Base-by-base conservation (phyloP, 2,113 vertebrate species). In the Melospiza melodia region DNA sequence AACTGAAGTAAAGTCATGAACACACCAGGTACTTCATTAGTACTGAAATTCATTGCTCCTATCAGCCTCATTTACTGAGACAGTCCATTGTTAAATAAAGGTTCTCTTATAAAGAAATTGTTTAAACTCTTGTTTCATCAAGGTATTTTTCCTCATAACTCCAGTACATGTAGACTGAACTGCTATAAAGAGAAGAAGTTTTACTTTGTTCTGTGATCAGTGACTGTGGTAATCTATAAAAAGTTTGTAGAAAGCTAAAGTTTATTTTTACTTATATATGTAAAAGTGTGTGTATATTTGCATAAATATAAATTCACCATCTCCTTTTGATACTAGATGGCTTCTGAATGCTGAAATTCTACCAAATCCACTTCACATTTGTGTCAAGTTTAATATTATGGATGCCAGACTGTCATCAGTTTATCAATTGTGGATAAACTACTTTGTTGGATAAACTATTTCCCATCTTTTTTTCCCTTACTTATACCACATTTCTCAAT, bases 1-100 rank as follows among this genome's bases (percentile, higher is more conserved):
- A 97, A 85, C 86, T 76, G 89, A 90, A 90, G 92, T 89, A 61
- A 96, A 90, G 46, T 77, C 95, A 7, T 97, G 77, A 97, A 68
- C 11, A 61, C 41, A 35, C 27, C 54, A 69, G 67, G 62, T 95
- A 75, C 83, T 79, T 90, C 21, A 6, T 75, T 91, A 81, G 27
- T 54, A 55, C 23, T 61, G 74, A 58, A 94, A 66, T 54, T 48
- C 59, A n/a, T 84, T 81, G 68, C 24, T 89, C 6, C 39, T 75
- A 1, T 61, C 43, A 71, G 3, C 46, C 30, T 80, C 52, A 74
- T 39, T 83, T 88, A 58, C 79, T 68, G 78, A 79, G 35, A 54
- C 22, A 48, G 15, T 55, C 48, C 37, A 15, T 58, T 81, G 43
- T 93, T 83, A 87, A 97, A 95, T 96, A 97, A 96, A 95, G 61